Percentiles rank a stretch among this genome's conserved stretches.
Conservation (phyloP, 2,113 vertebrate genomes). For the Oryzias woworae region DNA sequence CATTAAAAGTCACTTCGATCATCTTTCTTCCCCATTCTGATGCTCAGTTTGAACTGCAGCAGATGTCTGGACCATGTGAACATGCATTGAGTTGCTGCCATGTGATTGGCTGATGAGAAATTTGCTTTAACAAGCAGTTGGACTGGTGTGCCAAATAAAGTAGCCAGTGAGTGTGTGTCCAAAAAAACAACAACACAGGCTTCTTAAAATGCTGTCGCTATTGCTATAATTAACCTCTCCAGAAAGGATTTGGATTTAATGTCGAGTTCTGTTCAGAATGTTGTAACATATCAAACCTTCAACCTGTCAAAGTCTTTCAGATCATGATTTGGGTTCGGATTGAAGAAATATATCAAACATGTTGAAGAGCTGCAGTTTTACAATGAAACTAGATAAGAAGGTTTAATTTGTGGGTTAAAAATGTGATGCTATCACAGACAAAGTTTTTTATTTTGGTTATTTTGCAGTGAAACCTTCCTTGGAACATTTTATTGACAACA, state of each 20-base stretch:
- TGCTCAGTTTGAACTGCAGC: too few relatives aligned
- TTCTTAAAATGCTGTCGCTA: too few relatives aligned
- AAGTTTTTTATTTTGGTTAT: background rate
- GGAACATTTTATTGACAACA: background rate
- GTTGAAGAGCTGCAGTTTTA: background rate
- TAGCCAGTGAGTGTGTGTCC: too few relatives aligned
- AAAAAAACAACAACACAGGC: too few relatives aligned
- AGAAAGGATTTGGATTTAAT: background rate
- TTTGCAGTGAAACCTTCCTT: background rate
- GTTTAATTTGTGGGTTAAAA: background rate
- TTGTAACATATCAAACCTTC: background rate
- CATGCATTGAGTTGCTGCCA: too few relatives aligned
- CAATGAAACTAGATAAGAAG: background rate
- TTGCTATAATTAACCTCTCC: too few relatives aligned
- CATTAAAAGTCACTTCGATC: too few relatives aligned
- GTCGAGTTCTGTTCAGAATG: background rate
- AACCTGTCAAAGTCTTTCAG: constrained; percentile 30
- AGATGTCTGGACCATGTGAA: too few relatives aligned
- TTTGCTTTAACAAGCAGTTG: too few relatives aligned
- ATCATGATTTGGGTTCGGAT: constrained; percentile 12
- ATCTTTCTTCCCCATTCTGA: too few relatives aligned
- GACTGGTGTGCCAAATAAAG: too few relatives aligned
- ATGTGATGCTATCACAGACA: background rate
- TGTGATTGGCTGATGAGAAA: too few relatives aligned
- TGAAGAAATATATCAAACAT: constrained; percentile 17